Evolutionary conservation across 2,797 vertebrate genomes (phyloP).

Genomic region (Melanotaenia nigrans): DNA sequence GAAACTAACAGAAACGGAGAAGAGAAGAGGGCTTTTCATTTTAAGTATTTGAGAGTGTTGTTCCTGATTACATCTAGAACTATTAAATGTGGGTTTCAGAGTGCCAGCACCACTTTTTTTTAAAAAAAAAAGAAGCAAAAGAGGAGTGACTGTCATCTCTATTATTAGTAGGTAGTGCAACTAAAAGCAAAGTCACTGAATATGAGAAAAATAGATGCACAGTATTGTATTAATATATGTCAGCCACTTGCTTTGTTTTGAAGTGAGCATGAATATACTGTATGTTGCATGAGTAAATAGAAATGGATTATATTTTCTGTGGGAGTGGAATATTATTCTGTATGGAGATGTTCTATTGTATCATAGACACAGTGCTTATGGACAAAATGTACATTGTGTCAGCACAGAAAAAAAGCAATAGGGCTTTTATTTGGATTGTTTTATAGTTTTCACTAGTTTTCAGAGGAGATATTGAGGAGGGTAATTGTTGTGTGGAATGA

Average conservation of each 20-base stretch:
- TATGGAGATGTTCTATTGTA: conserved; percentile 20
- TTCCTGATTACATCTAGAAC: conserved; percentile 56
- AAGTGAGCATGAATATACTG: background rate
- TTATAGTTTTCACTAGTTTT: conserved; percentile 28
- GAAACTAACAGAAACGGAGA: conserved; percentile 32
- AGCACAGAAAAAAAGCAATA: conserved; percentile 56
- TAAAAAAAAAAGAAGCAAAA: background rate
- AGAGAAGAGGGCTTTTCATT: conserved; percentile 46
- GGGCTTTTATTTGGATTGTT: conserved; percentile 37
- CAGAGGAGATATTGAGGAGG: conserved; percentile 15
- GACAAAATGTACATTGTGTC: conserved; percentile 42
- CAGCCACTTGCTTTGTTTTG: conserved; percentile 29
- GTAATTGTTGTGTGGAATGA: conserved; percentile 49
- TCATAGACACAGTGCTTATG: conserved; percentile 19
- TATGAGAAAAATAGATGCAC: conserved; percentile 17
- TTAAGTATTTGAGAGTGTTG: conserved; percentile 39
- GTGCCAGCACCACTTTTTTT: conserved; percentile 5
- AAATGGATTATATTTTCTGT: conserved; percentile 16
- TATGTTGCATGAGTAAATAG: conserved; percentile 13
- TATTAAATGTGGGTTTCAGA: conserved; percentile 33
- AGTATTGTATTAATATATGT: conserved; percentile 22
- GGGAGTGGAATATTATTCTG: conserved; percentile 26
- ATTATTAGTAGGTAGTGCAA: conserved; percentile 15
- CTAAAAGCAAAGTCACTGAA: background rate
- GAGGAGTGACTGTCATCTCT: conserved; percentile 29